Base-by-base conservation (phyloP, 1,140 invertebrate genomes). In the Drosophila jambulina region DNA sequence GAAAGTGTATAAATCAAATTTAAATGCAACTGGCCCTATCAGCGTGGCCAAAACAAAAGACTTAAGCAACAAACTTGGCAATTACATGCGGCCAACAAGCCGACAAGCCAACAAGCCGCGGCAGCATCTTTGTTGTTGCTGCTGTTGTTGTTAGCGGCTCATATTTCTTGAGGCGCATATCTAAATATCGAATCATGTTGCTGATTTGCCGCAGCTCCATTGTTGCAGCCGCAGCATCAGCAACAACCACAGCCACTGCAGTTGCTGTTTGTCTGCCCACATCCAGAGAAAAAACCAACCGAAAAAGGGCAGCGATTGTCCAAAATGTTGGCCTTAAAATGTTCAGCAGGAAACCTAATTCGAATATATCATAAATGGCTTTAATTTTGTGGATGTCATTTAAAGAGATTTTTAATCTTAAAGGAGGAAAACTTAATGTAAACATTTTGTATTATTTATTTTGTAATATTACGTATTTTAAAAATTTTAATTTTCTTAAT, bases 61-160 rank as follows among this genome's bases (percentile, higher is more conserved):
- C 88, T 91, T 85, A 91, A 90, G 88, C 84, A 75, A 90, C 88
- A 90, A 91, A 91, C 88, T 91, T 84, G 80, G 85, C 84, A 84
- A 91, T 83, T 91, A 90, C 87, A 86, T 77, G 70, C 80, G 67
- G 71, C 71, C 78, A 84, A 72, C 62, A 53, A 67, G 72, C 62
- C 53, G 51, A 42, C 48, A 49, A 67, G 72, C 62, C 53, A 43
- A 42, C 48, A 49, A 48, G 70, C 70, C 43, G 72, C 77, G 81
- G 81, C 84, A 80, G 75, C 85, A 80, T 75, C 78, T 82, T 88
- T 82, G 75, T 68, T 90, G 83, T 64, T 70, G 65, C 46, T 56
- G 54, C 40, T 65, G 76, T 57, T 83, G 82, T 84, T 84, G 83
- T 87, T 87, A 87, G 83, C 84, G 84, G 80, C 84, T 87, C 83